Percentiles rank a stretch among this genome's conserved stretches.
Conservation (phyloP, 2,113 vertebrate species). For the Dicentrarchus labrax region DNA sequence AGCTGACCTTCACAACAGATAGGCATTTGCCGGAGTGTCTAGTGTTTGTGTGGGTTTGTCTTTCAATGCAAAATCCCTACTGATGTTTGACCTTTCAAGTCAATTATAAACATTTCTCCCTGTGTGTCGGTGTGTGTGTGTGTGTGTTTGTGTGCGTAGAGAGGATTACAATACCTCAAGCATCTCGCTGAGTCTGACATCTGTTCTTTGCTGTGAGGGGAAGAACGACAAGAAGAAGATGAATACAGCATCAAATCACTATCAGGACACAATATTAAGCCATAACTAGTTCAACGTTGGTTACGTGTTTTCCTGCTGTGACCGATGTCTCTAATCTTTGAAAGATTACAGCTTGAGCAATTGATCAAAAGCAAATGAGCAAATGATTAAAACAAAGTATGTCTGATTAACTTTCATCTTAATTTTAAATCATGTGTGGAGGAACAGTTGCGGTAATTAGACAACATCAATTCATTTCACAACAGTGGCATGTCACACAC, state of each 20-base stretch:
- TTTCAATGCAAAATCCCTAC: conserved; percentile 21
- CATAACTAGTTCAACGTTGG: not conserved
- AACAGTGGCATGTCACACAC: not conserved
- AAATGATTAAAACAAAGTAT: not conserved
- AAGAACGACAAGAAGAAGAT: conserved; percentile 46
- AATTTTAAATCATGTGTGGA: conserved; percentile 14
- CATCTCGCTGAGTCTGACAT: conserved; percentile 98
- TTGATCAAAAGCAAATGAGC: conserved; percentile 1
- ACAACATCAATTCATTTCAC: not conserved
- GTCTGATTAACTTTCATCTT: not conserved
- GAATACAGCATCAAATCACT: conserved; percentile 5
- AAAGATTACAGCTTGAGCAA: not conserved
- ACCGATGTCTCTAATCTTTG: not conserved
- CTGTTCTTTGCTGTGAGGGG: conserved; percentile 95
- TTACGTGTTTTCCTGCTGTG: not conserved
- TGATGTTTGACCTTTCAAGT: conserved; percentile 60
- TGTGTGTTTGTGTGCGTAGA: not conserved
- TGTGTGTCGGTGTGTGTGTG: not conserved
- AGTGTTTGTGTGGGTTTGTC: conserved; percentile 30
- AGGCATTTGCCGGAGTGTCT: conserved; percentile 10
- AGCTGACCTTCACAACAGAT: conserved; percentile 44
- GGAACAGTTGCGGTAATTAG: not conserved
- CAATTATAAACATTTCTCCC: conserved; percentile 17
- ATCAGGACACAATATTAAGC: conserved; percentile 6
- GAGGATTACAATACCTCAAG: conserved; percentile 88